These are phyloP conservation scores for Calycopis cecrops DNA, from an alignment of 1,140 invertebrate species.

Conservation along the genomic window DNA sequence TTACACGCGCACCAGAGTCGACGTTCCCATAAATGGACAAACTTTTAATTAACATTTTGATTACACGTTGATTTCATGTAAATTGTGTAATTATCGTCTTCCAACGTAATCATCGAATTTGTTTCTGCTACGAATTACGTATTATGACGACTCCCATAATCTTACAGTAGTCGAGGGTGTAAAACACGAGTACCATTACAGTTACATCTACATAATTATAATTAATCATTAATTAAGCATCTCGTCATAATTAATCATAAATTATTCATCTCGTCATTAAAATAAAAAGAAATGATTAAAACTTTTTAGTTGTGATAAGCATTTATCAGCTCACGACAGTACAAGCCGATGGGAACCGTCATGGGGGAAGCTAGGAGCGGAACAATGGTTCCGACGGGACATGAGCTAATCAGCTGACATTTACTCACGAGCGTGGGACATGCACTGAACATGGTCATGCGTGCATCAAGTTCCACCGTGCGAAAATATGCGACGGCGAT, in stretches of 20 bases:
- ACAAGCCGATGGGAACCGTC: background rate
- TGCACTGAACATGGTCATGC: conserved; percentile 34
- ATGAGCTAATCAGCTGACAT: conserved; percentile 45
- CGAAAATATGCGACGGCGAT: conserved; percentile 55
- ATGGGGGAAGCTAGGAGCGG: conserved; percentile 28
- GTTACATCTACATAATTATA: background rate
- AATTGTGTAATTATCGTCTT: conserved; percentile 1
- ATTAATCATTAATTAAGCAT: background rate
- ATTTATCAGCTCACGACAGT: background rate
- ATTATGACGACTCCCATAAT: too few species aligned
- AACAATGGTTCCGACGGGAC: conserved; percentile 40
- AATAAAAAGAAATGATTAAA: background rate
- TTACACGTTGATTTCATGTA: conserved; percentile 7
- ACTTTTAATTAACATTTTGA: conserved; percentile 9
- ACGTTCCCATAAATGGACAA: conserved; percentile 1
- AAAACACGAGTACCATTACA: background rate
- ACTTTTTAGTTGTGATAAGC: background rate
- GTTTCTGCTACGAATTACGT: too few species aligned
- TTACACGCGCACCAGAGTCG: conserved; percentile 8
- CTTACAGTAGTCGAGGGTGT: too few species aligned
- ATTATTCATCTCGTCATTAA: background rate
- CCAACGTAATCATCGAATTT: too few species aligned
- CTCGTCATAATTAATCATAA: too few species aligned
- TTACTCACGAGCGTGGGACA: conserved; percentile 39
- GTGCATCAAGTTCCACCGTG: conserved; percentile 50